Evolutionary conservation across 2,888 invertebrate genomes (phyloP).

Genomic region (Noctua fimbriata): DNA sequence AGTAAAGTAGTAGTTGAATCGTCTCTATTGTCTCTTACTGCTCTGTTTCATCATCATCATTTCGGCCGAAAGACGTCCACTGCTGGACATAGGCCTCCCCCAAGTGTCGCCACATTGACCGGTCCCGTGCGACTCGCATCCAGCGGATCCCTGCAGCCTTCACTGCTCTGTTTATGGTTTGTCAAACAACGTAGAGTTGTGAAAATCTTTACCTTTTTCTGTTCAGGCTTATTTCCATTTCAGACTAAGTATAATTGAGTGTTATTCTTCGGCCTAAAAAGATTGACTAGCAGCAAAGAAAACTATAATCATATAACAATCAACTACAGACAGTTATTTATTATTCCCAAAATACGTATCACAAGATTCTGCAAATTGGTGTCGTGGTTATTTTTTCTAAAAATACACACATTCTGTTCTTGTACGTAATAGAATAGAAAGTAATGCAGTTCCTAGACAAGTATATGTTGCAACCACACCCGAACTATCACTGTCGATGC

Average conservation of each 20-base stretch:
- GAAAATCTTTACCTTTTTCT: not conserved
- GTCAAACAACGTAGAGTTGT: not conserved
- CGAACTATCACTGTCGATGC: too few species aligned
- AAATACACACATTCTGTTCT: too few species aligned
- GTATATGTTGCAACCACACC: too few species aligned
- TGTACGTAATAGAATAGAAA: not conserved
- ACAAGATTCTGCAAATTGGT: not conserved
- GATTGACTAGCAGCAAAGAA: not conserved
- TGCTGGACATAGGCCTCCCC: too few species aligned
- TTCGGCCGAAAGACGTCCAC: too few species aligned
- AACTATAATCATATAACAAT: not conserved
- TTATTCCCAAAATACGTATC: not conserved
- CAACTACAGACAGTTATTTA: not conserved
- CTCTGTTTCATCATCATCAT: too few species aligned
- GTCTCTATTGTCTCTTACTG: not conserved
- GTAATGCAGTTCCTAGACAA: too few species aligned
- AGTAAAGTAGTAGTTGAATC: too few species aligned
- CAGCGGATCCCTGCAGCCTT: too few species aligned
- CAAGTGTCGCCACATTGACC: too few species aligned
- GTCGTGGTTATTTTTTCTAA: not conserved
- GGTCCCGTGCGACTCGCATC: too few species aligned
- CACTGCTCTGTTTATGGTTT: not conserved
- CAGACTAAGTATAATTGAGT: not conserved
- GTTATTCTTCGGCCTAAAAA: not conserved
- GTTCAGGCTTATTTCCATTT: not conserved